These are phyloP conservation scores for Delichon dasypus DNA, from an alignment of 2,797 vertebrate species.

Conservation along the genomic window DNA sequence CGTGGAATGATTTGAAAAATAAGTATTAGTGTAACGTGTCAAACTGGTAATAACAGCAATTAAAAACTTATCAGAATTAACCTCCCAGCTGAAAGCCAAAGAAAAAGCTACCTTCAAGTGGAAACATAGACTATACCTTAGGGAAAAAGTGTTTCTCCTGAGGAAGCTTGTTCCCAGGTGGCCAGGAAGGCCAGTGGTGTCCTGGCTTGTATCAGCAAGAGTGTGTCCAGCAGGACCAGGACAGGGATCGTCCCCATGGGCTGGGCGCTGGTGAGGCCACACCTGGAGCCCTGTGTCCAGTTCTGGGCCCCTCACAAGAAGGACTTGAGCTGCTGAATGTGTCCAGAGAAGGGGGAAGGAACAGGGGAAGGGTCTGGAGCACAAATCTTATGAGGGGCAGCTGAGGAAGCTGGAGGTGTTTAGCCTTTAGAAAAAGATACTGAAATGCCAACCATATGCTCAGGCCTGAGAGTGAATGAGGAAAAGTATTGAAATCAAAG, in stretches of 20 bases:
- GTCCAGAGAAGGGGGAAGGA: background rate
- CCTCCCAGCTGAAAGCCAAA: background rate
- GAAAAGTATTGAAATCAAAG: background rate
- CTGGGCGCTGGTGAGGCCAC: background rate
- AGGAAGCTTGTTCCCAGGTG: background rate
- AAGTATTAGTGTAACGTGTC: background rate
- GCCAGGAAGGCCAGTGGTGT: background rate
- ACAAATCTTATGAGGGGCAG: background rate
- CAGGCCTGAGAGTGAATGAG: background rate
- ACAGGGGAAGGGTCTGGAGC: background rate
- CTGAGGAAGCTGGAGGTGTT: background rate
- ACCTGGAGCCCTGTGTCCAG: background rate
- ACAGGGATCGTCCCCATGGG: accelerated
- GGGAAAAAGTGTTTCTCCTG: background rate
- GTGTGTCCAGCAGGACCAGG: background rate
- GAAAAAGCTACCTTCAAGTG: background rate
- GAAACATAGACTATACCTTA: background rate
- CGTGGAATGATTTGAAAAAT: background rate
- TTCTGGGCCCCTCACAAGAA: background rate
- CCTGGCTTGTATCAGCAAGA: background rate
- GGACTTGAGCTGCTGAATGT: background rate
- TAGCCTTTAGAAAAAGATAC: background rate
- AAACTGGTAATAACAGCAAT: background rate
- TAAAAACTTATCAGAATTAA: background rate
- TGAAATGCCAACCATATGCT: background rate